Percentiles rank a stretch among this genome's conserved stretches.
Conservation (phyloP, 2,797 vertebrate species). For the Sternotherus odoratus region DNA sequence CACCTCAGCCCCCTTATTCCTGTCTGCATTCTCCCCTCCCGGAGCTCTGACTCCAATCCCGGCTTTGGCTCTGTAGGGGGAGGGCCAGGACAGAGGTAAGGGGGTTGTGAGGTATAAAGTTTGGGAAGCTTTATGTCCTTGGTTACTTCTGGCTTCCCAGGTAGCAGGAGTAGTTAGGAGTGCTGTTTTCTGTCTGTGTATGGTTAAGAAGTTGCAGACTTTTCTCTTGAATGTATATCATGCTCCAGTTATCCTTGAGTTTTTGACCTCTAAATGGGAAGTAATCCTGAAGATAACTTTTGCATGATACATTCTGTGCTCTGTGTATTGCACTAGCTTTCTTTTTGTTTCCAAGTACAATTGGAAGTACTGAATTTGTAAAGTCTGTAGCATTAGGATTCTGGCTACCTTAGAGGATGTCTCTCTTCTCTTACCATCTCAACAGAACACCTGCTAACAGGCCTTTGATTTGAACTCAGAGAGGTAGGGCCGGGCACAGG, state of each 20-base stretch:
- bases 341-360: constrained; percentile 26
- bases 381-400: background rate
- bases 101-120: no score
- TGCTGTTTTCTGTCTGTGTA: background rate
- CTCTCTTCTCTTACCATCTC: background rate
- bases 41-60: no score
- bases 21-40: no score
- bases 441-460: constrained; percentile 53
- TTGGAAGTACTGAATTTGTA: background rate
- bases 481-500: no score
- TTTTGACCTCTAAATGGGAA: background rate
- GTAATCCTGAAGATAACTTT: background rate
- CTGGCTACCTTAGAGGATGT: constrained; percentile 17
- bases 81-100: no score
- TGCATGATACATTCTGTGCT: background rate
- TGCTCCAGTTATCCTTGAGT: background rate
- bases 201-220: background rate
- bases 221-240: background rate
- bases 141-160: background rate
- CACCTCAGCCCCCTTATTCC: no score
- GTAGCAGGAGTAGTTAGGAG: background rate
- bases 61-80: no score
- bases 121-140: background rate
- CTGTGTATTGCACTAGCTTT: rapidly evolving
- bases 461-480: constrained; percentile 55